A percentile compares a stretch with the other conserved stretches of the same genome.
These are phyloP conservation scores for Lasioglossum marginatum DNA, from an alignment of 2,888 invertebrate genomes.

Conservation along the genomic window DNA sequence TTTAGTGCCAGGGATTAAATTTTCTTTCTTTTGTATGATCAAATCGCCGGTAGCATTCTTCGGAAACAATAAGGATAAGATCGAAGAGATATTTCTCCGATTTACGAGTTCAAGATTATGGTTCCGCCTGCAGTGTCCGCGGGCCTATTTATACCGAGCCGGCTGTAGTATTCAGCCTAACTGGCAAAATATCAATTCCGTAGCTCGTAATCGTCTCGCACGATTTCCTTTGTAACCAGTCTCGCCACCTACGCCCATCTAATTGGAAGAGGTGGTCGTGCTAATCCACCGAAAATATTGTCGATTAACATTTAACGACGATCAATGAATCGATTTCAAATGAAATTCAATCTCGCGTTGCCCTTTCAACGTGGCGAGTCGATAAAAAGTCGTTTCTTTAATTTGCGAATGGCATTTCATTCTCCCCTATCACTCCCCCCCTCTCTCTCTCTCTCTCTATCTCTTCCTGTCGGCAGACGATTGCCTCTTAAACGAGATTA, in stretches of 20 bases:
- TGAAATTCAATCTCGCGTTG: conserved; percentile 1
- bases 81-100: background rate
- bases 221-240: conserved; percentile 39
- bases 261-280: conserved; percentile 8
- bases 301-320: conserved; percentile 5
- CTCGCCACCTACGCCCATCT: background rate
- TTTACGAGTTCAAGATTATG: background rate
- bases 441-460: background rate
- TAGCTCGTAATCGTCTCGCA: conserved; percentile 30
- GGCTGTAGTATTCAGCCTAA: conserved; percentile 31
- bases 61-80: background rate
- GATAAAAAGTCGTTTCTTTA: conserved; percentile 4
- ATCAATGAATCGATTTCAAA: background rate
- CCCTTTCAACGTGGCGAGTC: background rate
- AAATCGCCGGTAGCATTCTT: background rate
- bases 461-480: background rate
- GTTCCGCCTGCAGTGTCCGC: background rate
- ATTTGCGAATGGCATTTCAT: conserved; percentile 2
- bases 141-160: conserved; percentile 5
- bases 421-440: background rate
- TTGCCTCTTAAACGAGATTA: conserved; percentile 33
- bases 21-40: background rate
- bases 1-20: no score
- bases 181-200: conserved; percentile 52
- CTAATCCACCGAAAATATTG: conserved; percentile 21